Evolutionary conservation across 1,140 invertebrate genomes (phyloP).

Genomic region (Drosophila cardini): DNA sequence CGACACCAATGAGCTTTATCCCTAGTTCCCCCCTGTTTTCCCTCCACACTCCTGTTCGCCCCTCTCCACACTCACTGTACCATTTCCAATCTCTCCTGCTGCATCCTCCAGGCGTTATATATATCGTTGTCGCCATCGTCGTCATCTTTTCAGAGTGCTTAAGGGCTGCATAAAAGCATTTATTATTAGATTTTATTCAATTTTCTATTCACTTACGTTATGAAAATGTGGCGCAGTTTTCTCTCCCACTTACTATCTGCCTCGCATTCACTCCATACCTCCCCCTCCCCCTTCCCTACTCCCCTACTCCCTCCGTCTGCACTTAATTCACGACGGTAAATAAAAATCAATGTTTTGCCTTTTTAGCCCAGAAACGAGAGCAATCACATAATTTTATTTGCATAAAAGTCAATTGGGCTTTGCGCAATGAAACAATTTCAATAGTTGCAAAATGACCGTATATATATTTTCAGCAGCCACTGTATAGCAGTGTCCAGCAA

Average conservation of each 20-base stretch:
- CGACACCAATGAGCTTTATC: slow-evolving; percentile 69
- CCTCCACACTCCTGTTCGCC: not conserved
- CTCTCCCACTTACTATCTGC: not conserved
- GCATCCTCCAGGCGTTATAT: slow-evolving; percentile 29
- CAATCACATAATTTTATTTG: slow-evolving; percentile 79
- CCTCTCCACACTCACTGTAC: too few relatives aligned
- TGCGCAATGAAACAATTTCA: slow-evolving; percentile 74
- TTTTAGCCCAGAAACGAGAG: slow-evolving; percentile 52
- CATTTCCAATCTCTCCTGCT: not conserved
- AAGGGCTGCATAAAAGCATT: slow-evolving; percentile 83
- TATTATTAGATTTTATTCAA: slow-evolving; percentile 84
- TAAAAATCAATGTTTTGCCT: slow-evolving; percentile 80
- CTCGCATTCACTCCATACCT: too few relatives aligned
- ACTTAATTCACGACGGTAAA: slow-evolving; percentile 78
- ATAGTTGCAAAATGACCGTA: slow-evolving; percentile 61
- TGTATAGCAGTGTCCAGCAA: slow-evolving; percentile 1
- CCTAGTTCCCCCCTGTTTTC: not conserved
- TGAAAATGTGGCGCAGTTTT: slow-evolving; percentile 77
- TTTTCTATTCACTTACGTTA: slow-evolving; percentile 84
- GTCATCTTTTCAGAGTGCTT: slow-evolving; percentile 82
- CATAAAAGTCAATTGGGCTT: slow-evolving; percentile 81
- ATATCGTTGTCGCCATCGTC: slow-evolving; percentile 47
- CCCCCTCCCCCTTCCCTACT: too few relatives aligned
- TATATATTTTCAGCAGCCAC: slow-evolving; percentile 46
- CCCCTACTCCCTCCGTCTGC: slow-evolving; percentile 42